Evolutionary conservation across 2,113 vertebrate genomes (phyloP).

Genomic region (Caloenas nicobarica): DNA sequence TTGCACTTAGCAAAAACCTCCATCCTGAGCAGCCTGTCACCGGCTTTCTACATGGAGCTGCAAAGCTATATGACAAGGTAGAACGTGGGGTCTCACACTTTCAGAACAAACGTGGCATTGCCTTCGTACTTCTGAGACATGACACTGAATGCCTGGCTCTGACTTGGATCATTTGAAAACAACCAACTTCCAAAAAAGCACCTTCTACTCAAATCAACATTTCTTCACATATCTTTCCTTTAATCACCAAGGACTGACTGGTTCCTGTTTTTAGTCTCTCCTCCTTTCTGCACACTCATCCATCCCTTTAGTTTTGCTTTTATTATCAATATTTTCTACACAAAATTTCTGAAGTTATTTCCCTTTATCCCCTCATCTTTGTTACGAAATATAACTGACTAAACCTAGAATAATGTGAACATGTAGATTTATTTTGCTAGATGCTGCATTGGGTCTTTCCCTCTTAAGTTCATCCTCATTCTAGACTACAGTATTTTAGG

Average conservation of each 20-base stretch:
- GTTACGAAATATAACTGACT: not conserved
- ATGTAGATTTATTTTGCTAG: not conserved
- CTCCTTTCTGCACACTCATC: not conserved
- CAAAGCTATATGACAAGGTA: not conserved
- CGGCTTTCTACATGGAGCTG: not conserved
- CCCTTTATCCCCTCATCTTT: not conserved
- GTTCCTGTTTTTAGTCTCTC: not conserved
- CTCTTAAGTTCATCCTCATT: not conserved
- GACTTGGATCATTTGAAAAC: not conserved
- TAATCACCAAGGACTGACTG: not conserved
- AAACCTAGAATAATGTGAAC: not conserved
- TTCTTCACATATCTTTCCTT: not conserved
- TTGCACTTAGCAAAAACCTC: not conserved
- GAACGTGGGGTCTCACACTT: not conserved
- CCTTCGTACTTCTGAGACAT: not conserved
- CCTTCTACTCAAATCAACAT: not conserved
- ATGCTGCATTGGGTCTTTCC: not conserved
- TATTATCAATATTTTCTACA: not conserved
- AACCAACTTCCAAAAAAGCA: not conserved
- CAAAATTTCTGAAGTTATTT: not conserved
- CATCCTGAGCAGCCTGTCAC: too few relatives aligned
- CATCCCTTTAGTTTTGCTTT: not conserved
- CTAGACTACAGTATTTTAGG: not conserved
- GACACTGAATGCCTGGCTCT: not conserved
- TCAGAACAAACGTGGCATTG: not conserved